Base-by-base conservation (phyloP, 2,888 invertebrate species). In the Tortrix viridana region DNA sequence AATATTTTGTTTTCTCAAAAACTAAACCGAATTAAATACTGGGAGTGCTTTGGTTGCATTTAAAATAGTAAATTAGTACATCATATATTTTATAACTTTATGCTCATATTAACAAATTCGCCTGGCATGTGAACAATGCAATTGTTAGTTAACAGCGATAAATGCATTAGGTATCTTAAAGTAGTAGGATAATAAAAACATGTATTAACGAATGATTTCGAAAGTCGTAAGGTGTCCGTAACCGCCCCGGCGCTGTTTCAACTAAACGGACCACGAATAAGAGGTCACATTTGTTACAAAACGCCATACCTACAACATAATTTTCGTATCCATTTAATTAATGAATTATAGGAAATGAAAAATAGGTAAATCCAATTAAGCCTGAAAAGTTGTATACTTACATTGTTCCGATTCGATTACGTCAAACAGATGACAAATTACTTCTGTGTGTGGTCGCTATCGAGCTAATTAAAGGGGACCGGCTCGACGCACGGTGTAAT, bases 331-430 rank as follows among this genome's bases (percentile, higher is more conserved):
- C 77, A 81, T 80, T 76, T 81, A 75, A 80, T 76, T 77, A 82
- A 81, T 79, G 75, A 80, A 78, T 74, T 74, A 76, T 72, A 80
- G 85, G 85, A 85, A 85, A 84, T 82, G 77, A 79, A 80, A 78
- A 76, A 80, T 79, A 52, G 56, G 62, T 62, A 77, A 82, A 82
- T 80, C 80, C 80, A 80, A 80, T 82, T 78, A 77, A 72, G 71
- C 73, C 71, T 74, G 66, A 66, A 72, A 69, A 72, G 69, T 72
- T 74, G 69, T 69, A 72, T 71, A 77, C 71, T 71, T 74, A 78
- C 79, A 75, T 74, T 69, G 68, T 75, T 75, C 73, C 68, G 69
- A 66, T 69, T 68, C 70, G 71, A 69, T 73, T 69, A 69, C 58
- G 64, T 56, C 62, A 65, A 65, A 62, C 60, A 65, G 67, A 66